Evolutionary conservation across 2,888 invertebrate species (phyloP).

Genomic region (Odontomyia ornata): DNA sequence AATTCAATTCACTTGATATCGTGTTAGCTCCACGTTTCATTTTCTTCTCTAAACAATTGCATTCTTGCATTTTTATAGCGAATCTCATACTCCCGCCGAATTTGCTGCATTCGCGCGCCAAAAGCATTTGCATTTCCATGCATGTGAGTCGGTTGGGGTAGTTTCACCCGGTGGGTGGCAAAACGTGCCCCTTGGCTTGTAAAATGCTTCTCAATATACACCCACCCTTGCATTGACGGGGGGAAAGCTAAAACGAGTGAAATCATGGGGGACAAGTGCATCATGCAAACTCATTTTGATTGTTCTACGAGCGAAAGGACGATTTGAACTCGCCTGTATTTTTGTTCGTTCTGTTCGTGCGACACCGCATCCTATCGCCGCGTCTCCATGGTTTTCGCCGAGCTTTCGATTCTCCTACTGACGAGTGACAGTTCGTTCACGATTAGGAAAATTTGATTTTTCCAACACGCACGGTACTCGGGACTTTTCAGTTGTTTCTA

Average conservation of each 20-base stretch:
- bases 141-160: neutral
- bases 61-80: neutral
- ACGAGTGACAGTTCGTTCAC: constrained; percentile 12
- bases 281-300: neutral
- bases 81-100: neutral
- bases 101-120: constrained; percentile 11
- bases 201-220: neutral
- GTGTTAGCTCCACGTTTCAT: neutral
- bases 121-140: neutral
- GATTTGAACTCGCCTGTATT: neutral
- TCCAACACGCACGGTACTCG: neutral
- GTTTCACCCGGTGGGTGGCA: neutral
- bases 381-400: neutral
- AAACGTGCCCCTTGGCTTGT: neutral
- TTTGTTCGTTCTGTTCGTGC: neutral
- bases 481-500: neutral
- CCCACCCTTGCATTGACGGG: neutral
- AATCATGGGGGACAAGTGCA: neutral
- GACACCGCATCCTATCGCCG: neutral
- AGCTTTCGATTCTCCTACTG: neutral
- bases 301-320: neutral
- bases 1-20: neutral
- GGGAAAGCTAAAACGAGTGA: neutral
- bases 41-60: neutral
- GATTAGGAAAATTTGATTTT: constrained; percentile 35